phyloP scores from a whole-genome alignment of 1,140 invertebrate genomes.

The Leptinotarsa texana region DNA sequence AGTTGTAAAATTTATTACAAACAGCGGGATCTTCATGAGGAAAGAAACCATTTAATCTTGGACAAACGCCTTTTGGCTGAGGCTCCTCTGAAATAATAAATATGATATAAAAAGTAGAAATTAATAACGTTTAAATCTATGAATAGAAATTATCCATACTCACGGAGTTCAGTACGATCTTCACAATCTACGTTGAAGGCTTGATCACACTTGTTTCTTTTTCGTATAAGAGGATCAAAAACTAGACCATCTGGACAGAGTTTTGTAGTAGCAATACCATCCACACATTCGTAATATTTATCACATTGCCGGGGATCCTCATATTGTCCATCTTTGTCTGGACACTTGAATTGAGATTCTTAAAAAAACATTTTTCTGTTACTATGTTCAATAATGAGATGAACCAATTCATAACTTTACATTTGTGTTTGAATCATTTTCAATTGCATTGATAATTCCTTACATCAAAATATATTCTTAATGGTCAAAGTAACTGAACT shows the following conservation, averaged over 20 bases:
- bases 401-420: too few relatives aligned
- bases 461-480: too few relatives aligned
- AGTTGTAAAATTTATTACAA: slow-evolving; percentile 87
- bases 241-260: slow-evolving; percentile 85
- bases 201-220: slow-evolving; percentile 88
- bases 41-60: slow-evolving; percentile 85
- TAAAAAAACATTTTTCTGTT: slow-evolving; percentile 34
- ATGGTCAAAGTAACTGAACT: too few relatives aligned
- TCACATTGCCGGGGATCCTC: slow-evolving; percentile 80
- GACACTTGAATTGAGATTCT: slow-evolving; percentile 77
- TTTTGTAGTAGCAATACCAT: slow-evolving; percentile 73
- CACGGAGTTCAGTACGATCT: slow-evolving; percentile 82
- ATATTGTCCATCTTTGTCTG: slow-evolving; percentile 76
- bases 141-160: slow-evolving; percentile 57
- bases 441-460: too few relatives aligned
- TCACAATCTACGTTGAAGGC: slow-evolving; percentile 88
- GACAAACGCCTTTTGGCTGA: slow-evolving; percentile 73
- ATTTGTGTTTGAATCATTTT: too few relatives aligned
- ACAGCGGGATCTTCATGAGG: slow-evolving; percentile 78
- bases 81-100: slow-evolving; percentile 67
- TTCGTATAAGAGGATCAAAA: slow-evolving; percentile 80
- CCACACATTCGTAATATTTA: slow-evolving; percentile 81
- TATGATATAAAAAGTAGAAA: too few relatives aligned
- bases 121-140: too few relatives aligned
- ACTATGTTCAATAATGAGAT: too few relatives aligned